Base-by-base conservation (phyloP, 2,888 invertebrate genomes). In the Crocallis elinguaria region DNA sequence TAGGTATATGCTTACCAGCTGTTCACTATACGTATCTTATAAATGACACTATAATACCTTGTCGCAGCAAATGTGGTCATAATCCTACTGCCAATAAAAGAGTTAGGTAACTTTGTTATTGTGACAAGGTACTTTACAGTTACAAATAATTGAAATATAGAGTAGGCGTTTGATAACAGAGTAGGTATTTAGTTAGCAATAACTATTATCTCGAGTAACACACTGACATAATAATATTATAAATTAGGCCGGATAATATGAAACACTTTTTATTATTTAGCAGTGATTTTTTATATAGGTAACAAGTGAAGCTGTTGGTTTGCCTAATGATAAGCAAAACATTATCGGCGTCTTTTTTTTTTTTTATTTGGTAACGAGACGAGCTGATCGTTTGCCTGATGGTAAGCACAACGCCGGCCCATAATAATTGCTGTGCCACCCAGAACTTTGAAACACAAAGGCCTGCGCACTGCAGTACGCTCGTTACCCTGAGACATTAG, bases 141-240 rank as follows among this genome's bases (percentile, higher is more conserved):
- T 29, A 1, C 9, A 29, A 11, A 3, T 19, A 19, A 19, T 6
- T 35, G 14, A 3, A 25, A 16, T 27, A 17, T 14, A 36, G 0
- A 25, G 27, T 32, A 12, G 6, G 38, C 8, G n/a, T 25, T n/a
- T 37, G 53, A 48, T 53, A 48, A 48, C 42, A 60, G 56, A 52
- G 38, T 46, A 42, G 41, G 49, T 41, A 44, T 44, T 37, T 46
- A 17, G 39, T 35, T 39, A 16, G 27, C 37, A 17, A 13, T n/a
- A 12, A 7, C n/a, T 11, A 12, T 0, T 42, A 49, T 49, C 30
- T 9, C 8, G n/a, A 32, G 53, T 53, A 32, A 48, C 23, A 48
- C 23, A 48, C 30, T 42, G 42, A 37, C 48, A 48, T 37, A 48
- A 19, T 42, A 39, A 43, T 30, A 19, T 30, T 17, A 3, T 3